phyloP scores from a whole-genome alignment of 2,113 vertebrate species.

The Hippocampus mohnikei region DNA sequence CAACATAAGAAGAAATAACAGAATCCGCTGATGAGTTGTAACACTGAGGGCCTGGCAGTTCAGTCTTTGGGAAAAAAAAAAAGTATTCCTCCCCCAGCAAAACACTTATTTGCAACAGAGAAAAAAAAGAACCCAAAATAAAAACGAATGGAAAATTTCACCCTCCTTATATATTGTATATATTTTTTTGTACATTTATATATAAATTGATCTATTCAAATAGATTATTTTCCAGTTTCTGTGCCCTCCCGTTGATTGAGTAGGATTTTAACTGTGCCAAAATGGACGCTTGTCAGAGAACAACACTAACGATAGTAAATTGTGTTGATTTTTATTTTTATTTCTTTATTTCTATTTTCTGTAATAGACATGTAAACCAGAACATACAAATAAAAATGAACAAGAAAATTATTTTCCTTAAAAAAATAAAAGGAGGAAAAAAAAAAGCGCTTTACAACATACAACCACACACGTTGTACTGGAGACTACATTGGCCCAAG shows the following conservation, averaged over 20 bases:
- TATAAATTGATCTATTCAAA: slow-evolving; percentile 76
- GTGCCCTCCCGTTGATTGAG: slow-evolving; percentile 71
- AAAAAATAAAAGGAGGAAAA: slow-evolving; percentile 49
- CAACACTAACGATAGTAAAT: slow-evolving; percentile 48
- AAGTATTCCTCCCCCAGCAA: slow-evolving; percentile 51
- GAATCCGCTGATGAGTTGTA: slow-evolving; percentile 57
- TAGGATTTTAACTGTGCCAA: slow-evolving; percentile 56
- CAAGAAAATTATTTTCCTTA: slow-evolving; percentile 64
- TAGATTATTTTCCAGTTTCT: slow-evolving; percentile 76
- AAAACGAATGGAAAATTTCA: slow-evolving; percentile 57
- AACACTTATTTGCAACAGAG: slow-evolving; percentile 47
- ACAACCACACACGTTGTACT: slow-evolving; percentile 78
- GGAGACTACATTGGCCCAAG: slow-evolving; percentile 77
- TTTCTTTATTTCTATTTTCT: slow-evolving; percentile 49
- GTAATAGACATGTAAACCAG: slow-evolving; percentile 72
- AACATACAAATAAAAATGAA: slow-evolving; percentile 71
- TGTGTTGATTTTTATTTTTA: slow-evolving; percentile 33
- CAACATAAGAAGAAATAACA: slow-evolving; percentile 54
- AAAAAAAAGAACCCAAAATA: neutral
- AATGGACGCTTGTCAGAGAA: slow-evolving; percentile 51
- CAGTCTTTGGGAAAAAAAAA: slow-evolving; percentile 62
- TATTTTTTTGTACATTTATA: slow-evolving; percentile 80
- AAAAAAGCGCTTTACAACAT: slow-evolving; percentile 68
- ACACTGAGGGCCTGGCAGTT: slow-evolving; percentile 55
- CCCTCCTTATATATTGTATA: slow-evolving; percentile 75